Evolutionary conservation across 2,113 vertebrate genomes (phyloP).

Genomic region (Caranx ignobilis): DNA sequence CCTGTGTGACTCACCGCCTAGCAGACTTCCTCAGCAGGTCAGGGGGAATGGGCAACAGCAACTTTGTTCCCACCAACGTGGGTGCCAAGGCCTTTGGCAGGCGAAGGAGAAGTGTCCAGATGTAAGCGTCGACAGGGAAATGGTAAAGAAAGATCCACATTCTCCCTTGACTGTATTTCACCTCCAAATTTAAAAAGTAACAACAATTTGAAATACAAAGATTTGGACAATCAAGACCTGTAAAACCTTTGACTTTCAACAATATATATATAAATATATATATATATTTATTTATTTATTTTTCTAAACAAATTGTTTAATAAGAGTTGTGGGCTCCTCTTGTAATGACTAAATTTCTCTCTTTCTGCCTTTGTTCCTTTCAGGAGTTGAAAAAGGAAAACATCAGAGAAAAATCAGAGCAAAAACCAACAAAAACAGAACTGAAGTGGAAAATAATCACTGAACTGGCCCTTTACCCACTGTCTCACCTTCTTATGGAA

Average conservation of each 20-base stretch:
- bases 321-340: neutral
- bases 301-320: no score
- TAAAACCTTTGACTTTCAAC: no score
- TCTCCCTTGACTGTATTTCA: neutral
- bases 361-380: conserved; percentile 40
- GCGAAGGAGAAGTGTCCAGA: conserved; percentile 88
- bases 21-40: conserved; percentile 94
- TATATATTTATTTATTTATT: no score
- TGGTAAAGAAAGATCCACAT: conserved; percentile 69
- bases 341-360: neutral
- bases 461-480: conserved; percentile 71
- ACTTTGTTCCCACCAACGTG: conserved; percentile 92
- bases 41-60: conserved; percentile 90
- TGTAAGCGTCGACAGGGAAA: conserved; percentile 77
- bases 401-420: conserved; percentile 81
- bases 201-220: no score
- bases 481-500: conserved; percentile 63
- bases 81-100: conserved; percentile 92
- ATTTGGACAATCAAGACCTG: no score
- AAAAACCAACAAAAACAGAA: conserved; percentile 67
- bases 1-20: conserved; percentile 95
- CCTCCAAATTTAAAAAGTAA: neutral
- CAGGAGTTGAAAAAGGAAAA: conserved; percentile 83
- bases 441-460: conserved; percentile 63
- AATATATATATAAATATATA: no score